These are phyloP conservation scores for Anoplius nigerrimus DNA, from an alignment of 2,888 invertebrate species.

Conservation along the genomic window DNA sequence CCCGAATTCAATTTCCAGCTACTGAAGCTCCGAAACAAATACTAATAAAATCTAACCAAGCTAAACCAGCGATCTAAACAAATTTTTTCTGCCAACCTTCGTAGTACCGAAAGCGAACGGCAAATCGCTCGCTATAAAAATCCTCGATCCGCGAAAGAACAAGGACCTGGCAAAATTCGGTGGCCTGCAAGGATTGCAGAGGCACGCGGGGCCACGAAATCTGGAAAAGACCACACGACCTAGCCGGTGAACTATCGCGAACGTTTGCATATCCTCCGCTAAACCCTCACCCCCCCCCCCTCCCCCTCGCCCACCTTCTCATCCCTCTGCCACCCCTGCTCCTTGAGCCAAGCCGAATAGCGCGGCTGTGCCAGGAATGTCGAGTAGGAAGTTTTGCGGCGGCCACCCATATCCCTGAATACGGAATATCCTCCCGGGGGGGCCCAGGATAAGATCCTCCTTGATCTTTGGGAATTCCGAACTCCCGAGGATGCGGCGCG, in stretches of 20 bases:
- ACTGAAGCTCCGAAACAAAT: no score
- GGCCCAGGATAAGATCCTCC: conserved; percentile 57
- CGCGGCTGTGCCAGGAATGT: conserved; percentile 64
- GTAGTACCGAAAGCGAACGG: no score
- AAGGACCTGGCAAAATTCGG: no score
- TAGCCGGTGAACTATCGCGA: conserved; percentile 43
- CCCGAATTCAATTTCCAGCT: no score
- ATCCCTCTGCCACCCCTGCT: no score
- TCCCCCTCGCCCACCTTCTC: no score
- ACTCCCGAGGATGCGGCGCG: conserved; percentile 42
- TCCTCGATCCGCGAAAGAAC: no score
- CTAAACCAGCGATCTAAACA: no score
- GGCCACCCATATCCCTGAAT: conserved; percentile 61
- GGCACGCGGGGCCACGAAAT: conserved; percentile 29
- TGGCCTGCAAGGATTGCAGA: neutral
- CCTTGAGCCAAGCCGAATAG: conserved; percentile 52
- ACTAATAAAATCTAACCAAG: no score
- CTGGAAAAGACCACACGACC: conserved; percentile 39
- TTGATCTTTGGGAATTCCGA: conserved; percentile 59
- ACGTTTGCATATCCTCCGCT: conserved; percentile 57
- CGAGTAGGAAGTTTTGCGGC: conserved; percentile 61
- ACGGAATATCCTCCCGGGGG: conserved; percentile 58
- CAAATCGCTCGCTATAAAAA: no score
- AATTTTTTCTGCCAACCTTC: no score
- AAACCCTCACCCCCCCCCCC: conserved; percentile 51